Base-by-base conservation (phyloP, 2,797 vertebrate species). In the Smutsia gigantea region DNA sequence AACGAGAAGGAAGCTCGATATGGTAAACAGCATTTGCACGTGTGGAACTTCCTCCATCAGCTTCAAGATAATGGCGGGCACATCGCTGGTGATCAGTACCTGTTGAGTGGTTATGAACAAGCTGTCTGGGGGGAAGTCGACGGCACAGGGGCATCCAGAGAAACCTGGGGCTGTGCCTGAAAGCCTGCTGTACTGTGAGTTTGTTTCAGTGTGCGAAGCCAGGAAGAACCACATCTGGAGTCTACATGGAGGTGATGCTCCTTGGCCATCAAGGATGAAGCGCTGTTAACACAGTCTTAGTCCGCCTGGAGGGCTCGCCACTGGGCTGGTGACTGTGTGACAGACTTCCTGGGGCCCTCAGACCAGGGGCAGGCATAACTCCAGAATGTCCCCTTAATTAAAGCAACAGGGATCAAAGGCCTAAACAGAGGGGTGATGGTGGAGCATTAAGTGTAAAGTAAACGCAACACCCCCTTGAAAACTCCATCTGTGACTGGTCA, bases 361-460 rank as follows among this genome's bases (percentile, higher is more conserved):
- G 53, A 71, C 17, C 25, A 39, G 37, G 53, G 42, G 61, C 64
- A 71, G 59, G 39, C 55, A 34, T 71, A 66, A 81, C 66, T 46
- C 42, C 94, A 92, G 69, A 90, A 77, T 82, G 74, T 63, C 59
- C 92, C 74, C 81, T 59, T 46, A 82, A 75, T 90, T 90, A 91
- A 97, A 95, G 83, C 57, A 86, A 72, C 39, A 79, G 74, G 93
- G 34, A 96, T 93, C 51, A 89, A 96, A 96, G 88, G 49, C 74
- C 68, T 71, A 63, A 53, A 53, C 53, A 34, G 46, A 93, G 49
- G 46, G 8, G 15, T 90, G 42, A 96, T 1, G 42, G 46, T 75
- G 85, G 66, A 82, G 37, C 34, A 69, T 79, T 72, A 90, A 91
- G 81, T 37, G 29, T 55, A 95, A 81, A 86, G 68, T 85, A 79